These are phyloP conservation scores for Aphidoletes aphidimyza DNA, from an alignment of 2,888 invertebrate species.

Conservation along the genomic window DNA sequence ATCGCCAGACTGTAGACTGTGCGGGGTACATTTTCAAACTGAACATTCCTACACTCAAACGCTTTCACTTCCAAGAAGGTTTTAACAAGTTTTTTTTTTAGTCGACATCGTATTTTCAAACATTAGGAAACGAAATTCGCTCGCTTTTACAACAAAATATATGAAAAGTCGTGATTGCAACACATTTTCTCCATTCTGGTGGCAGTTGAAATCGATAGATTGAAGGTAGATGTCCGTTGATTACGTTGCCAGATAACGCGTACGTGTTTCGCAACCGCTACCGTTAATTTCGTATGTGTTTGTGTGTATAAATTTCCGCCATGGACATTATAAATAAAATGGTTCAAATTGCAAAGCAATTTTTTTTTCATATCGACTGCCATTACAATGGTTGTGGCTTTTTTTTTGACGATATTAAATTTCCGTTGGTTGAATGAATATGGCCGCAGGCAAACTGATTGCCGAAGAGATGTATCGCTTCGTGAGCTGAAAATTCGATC, in stretches of 20 bases:
- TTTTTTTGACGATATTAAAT: too few species aligned
- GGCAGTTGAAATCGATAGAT: background rate
- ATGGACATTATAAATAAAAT: constrained; percentile 10
- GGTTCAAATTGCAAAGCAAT: too few species aligned
- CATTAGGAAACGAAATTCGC: background rate
- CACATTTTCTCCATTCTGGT: background rate
- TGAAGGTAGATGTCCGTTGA: background rate
- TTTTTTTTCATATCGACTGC: too few species aligned
- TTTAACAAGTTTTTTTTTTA: too few species aligned
- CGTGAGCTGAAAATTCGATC: constrained; percentile 15
- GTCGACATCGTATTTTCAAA: background rate
- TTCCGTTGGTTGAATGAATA: too few species aligned
- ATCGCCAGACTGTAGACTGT: too few species aligned
- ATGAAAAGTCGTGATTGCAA: background rate
- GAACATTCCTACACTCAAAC: too few species aligned
- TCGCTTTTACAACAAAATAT: background rate
- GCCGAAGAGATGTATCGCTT: too few species aligned
- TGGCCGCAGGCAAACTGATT: too few species aligned
- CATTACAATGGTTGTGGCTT: constrained; percentile 12
- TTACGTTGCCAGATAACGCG: constrained; percentile 20
- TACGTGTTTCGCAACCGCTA: constrained; percentile 4
- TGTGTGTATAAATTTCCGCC: too few species aligned
- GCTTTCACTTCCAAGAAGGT: too few species aligned
- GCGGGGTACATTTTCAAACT: too few species aligned
- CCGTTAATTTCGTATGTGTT: constrained; percentile 8